A percentile compares a stretch with the other conserved stretches of the same genome.
phyloP scores from a whole-genome alignment of 2,888 invertebrate genomes.

The Magallana nippona region DNA sequence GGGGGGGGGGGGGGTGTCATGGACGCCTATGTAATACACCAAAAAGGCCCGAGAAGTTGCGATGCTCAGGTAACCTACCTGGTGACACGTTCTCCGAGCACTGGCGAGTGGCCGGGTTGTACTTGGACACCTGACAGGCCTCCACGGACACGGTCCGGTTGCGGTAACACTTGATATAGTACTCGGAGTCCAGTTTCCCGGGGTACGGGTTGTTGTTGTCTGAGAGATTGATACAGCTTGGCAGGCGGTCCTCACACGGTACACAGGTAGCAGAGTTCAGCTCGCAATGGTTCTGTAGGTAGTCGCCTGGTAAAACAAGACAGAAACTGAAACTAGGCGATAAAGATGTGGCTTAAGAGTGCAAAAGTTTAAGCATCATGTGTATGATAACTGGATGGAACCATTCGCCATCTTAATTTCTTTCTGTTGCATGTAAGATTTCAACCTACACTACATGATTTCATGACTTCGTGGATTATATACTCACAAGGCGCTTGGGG shows the following conservation, averaged over 20 bases:
- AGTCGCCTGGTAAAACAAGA: slow-evolving; percentile 58
- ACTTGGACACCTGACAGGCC: slow-evolving; percentile 64
- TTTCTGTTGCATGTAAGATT: background rate
- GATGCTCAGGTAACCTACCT: slow-evolving; percentile 47
- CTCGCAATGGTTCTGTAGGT: slow-evolving; percentile 62
- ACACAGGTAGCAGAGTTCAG: slow-evolving; percentile 62
- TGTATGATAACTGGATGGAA: background rate
- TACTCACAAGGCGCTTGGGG: slow-evolving; percentile 71
- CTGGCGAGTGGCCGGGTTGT: slow-evolving; percentile 52
- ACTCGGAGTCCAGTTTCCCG: slow-evolving; percentile 60
- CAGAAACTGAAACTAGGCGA: background rate
- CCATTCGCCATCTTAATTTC: background rate
- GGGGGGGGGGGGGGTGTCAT: too few relatives aligned
- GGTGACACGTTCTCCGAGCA: slow-evolving; percentile 59
- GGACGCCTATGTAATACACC: too few relatives aligned
- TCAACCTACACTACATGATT: background rate
- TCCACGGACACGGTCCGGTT: slow-evolving; percentile 65
- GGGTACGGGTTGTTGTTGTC: slow-evolving; percentile 67
- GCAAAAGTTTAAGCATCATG: background rate
- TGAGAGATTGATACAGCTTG: slow-evolving; percentile 62
- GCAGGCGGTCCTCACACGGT: slow-evolving; percentile 65
- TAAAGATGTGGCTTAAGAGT: background rate
- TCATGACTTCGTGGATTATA: background rate
- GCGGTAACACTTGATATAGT: slow-evolving; percentile 65
- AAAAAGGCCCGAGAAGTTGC: background rate